These are phyloP conservation scores for Spisula solida DNA, from an alignment of 2,888 invertebrate genomes.

Conservation along the genomic window DNA sequence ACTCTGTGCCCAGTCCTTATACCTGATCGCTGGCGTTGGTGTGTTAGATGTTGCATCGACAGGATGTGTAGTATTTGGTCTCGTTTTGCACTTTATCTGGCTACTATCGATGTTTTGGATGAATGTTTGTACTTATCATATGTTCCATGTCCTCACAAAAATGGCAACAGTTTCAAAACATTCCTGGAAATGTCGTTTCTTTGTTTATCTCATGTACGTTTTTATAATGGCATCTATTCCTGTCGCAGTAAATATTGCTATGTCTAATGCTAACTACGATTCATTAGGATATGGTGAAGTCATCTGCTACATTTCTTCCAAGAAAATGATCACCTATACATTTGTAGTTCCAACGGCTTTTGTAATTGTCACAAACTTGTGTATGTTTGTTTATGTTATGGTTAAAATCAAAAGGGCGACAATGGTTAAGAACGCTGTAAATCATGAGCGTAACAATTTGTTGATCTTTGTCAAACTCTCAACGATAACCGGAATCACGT, in stretches of 20 bases:
- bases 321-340: no score
- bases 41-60: constrained; percentile 9
- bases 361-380: constrained; percentile 45
- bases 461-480: constrained; percentile 59
- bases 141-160: no score
- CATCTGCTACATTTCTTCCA: no score
- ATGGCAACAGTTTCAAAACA: not conserved
- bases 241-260: constrained; percentile 33
- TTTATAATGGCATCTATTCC: constrained; percentile 23
- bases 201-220: constrained; percentile 40
- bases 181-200: constrained; percentile 3
- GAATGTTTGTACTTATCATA: no score
- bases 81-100: constrained; percentile 57
- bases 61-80: constrained; percentile 40
- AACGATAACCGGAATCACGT: constrained; percentile 55
- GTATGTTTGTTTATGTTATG: no score
- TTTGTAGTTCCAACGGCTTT: constrained; percentile 56
- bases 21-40: not conserved
- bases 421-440: constrained; percentile 28
- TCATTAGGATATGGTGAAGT: constrained; percentile 49
- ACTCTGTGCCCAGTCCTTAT: no score
- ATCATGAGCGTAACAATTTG: constrained; percentile 45
- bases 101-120: constrained; percentile 42
- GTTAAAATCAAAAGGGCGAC: constrained; percentile 7
- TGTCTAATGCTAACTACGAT: not conserved